These are phyloP conservation scores for Catalaphyllia jardinei DNA, from an alignment of 64 coral and sea anemone genomes.

Conservation along the genomic window DNA sequence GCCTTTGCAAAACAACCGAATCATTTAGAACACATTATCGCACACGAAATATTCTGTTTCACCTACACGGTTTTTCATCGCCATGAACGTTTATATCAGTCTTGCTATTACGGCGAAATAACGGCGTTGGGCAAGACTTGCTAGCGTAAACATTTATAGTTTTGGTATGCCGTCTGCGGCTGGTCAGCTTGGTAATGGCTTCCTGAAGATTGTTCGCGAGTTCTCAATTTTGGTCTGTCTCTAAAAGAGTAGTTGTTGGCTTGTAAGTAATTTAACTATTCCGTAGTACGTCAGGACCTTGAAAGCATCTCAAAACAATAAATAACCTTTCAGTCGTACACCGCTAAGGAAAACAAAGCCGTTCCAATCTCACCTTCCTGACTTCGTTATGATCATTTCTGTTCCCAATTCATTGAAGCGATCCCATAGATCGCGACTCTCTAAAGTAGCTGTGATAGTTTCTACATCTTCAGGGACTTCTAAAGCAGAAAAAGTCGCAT, in stretches of 20 bases:
- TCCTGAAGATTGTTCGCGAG: background rate
- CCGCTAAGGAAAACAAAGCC: background rate
- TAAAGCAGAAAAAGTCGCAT: background rate
- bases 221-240: background rate
- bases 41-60: background rate
- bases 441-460: conserved; percentile 66
- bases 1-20: background rate
- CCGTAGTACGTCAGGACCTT: background rate
- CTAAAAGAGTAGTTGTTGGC: too few relatives aligned
- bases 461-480: conserved; percentile 56
- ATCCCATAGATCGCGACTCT: conserved; percentile 94
- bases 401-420: conserved; percentile 98
- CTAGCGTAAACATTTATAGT: background rate
- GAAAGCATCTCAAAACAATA: background rate
- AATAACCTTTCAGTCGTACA: background rate
- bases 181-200: background rate
- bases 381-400: conserved; percentile 99
- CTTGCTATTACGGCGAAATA: background rate
- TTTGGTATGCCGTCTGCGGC: background rate
- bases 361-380: conserved; percentile 75
- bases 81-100: background rate
- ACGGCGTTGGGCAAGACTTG: background rate
- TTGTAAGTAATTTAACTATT: background rate
- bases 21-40: conserved; percentile 16
- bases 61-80: background rate